These are phyloP conservation scores for Baronia brevicornis DNA, from an alignment of 2,888 invertebrate genomes.

Conservation along the genomic window DNA sequence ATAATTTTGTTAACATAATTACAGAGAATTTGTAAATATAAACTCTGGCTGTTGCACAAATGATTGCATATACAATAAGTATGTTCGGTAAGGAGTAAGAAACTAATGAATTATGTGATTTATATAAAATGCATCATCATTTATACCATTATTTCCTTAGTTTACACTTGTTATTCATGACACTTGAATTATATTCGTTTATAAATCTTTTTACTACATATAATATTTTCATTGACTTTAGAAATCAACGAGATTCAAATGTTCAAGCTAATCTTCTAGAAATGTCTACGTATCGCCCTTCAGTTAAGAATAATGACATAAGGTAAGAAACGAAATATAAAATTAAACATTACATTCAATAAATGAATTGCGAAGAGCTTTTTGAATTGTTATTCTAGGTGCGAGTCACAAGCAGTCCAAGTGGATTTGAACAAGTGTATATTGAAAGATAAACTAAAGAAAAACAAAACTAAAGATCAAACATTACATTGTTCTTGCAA, in stretches of 20 bases:
- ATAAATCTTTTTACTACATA: neutral
- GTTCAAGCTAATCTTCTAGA: conserved; percentile 18
- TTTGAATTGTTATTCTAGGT: too few relatives aligned
- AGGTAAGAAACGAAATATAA: too few relatives aligned
- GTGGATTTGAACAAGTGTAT: conserved; percentile 35
- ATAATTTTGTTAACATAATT: neutral
- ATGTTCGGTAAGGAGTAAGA: conserved; percentile 10
- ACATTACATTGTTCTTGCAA: conserved; percentile 35
- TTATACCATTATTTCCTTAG: too few relatives aligned
- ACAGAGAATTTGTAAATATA: conserved; percentile 7
- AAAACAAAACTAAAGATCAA: conserved; percentile 26
- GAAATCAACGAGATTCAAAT: conserved; percentile 16
- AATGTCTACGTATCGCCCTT: conserved; percentile 5
- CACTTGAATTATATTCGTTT: neutral
- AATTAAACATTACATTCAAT: too few relatives aligned
- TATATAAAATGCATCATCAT: too few relatives aligned
- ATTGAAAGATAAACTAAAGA: conserved; percentile 14
- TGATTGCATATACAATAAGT: conserved; percentile 4
- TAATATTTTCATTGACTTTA: conserved; percentile 2
- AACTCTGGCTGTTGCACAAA: conserved; percentile 8
- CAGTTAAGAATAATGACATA: conserved; percentile 3
- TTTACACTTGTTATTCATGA: too few relatives aligned
- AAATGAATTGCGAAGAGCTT: too few relatives aligned
- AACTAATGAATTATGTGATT: too few relatives aligned
- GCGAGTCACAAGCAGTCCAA: conserved; percentile 46